Base-by-base conservation (phyloP, 2,888 invertebrate genomes). In the Andrena marginata region DNA sequence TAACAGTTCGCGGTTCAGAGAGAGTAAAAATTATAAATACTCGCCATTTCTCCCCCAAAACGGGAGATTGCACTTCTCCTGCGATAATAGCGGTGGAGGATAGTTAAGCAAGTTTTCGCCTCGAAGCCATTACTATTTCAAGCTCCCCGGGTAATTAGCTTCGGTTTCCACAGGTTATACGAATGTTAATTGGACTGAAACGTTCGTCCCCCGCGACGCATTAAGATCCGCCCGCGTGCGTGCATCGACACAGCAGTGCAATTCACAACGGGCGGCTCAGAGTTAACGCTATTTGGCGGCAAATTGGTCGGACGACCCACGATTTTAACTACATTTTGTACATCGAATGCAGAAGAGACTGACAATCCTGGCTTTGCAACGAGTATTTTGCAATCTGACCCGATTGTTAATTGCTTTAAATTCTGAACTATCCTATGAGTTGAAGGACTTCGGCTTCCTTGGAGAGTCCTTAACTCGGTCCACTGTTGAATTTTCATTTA, bases 121-220 rank as follows among this genome's bases (percentile, higher is more conserved):
- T 42, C 26, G 68, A 26, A 60, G 72, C 26, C 67, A 26, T 68
- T 63, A 31, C 20, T 49, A 60, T 70, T 42, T 69, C 59, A 64
- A 48, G 65, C 75, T 84, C 20, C 77, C 73, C 73, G 54, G 70
- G 64, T 67, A 82, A 86, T 86, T 86, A 87, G 72, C 77, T 56
- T 60, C 62, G 73, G 78, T 77, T 86, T 76, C 72, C 70, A 31
- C 7, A 49, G 69, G 77, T 76, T 56, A 77, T 70, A 49, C 77
- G 77, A 76, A 79, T 70, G 79, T 79, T 79, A 79, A 79, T 79
- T 79, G 79, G 56, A 23, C 79, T 77, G 77, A 79, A 79, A 79
- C 77, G 79, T 69, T 20, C 64, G 56, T 79, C 79, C 79, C 79
- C 49, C 23, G 79, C 69, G 79, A 64, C 79, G 77, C 69, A 77